A percentile compares a stretch with the other conserved stretches of the same genome.
phyloP scores from a whole-genome alignment of 2,888 invertebrate species.

The Tetragnatha montana region DNA sequence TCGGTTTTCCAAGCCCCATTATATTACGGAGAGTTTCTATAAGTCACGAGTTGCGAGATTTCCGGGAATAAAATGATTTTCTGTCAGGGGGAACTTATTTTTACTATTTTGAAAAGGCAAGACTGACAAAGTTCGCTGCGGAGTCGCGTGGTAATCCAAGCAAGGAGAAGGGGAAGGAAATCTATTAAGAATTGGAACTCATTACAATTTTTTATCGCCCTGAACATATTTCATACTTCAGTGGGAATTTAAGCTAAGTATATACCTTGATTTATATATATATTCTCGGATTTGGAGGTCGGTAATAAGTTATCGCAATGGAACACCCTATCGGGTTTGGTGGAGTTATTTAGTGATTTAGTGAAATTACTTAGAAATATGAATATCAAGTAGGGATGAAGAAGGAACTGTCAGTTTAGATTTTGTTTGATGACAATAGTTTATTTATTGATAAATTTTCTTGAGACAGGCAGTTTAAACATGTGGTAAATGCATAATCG shows the following conservation, averaged over 20 bases:
- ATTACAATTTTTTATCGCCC: conserved; percentile 58
- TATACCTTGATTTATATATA: conserved; percentile 10
- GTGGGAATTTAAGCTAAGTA: conserved; percentile 38
- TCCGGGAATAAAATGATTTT: conserved; percentile 60
- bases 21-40: conserved; percentile 64
- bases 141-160: conserved; percentile 55
- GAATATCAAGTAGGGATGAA: not conserved
- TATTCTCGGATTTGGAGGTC: conserved; percentile 13
- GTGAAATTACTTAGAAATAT: not conserved
- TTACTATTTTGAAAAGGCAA: conserved; percentile 49
- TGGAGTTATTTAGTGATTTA: not conserved
- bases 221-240: conserved; percentile 40
- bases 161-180: conserved; percentile 19
- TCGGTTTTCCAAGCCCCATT: conserved; percentile 60
- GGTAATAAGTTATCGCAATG: conserved; percentile 38
- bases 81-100: conserved; percentile 58
- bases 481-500: too few relatives aligned
- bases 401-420: not conserved
- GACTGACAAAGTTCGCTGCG: conserved; percentile 25
- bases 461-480: too few relatives aligned
- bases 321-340: not conserved
- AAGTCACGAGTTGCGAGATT: conserved; percentile 60
- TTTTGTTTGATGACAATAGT: too few relatives aligned
- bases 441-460: too few relatives aligned
- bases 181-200: conserved; percentile 57